Conservation (phyloP, 1,140 invertebrate species). For the Ostrea edulis region DNA sequence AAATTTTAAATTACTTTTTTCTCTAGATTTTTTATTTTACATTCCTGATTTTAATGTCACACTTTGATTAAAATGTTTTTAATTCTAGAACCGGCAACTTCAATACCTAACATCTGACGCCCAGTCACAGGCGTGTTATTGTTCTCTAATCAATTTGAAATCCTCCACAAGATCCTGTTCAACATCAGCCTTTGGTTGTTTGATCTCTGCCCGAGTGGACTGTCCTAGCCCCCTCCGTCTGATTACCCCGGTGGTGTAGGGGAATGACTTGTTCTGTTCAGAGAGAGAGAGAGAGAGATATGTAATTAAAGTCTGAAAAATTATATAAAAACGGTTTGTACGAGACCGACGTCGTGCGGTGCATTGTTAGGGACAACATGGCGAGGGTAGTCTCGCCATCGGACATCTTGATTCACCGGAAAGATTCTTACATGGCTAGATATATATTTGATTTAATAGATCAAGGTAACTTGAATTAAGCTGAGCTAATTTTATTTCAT, state of each 20-base stretch:
- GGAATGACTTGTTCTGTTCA: background rate
- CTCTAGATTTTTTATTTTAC: too few species aligned
- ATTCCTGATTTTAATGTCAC: too few species aligned
- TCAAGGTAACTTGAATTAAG: too few species aligned
- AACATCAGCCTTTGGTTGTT: background rate
- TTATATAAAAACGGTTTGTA: background rate
- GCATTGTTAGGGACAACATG: background rate
- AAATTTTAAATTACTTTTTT: too few species aligned
- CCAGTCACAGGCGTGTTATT: background rate
- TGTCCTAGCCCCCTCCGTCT: background rate
- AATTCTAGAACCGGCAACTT: too few species aligned
- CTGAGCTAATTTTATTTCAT: too few species aligned
- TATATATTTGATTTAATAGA: background rate
- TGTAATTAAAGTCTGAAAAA: slow-evolving; percentile 23
- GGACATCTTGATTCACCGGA: background rate
- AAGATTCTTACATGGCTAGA: background rate
- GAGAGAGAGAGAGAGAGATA: background rate
- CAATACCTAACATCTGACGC: background rate
- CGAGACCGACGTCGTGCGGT: background rate
- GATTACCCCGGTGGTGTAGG: background rate
- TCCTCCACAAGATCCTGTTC: background rate
- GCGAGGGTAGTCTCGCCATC: background rate
- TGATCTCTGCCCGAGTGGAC: background rate
- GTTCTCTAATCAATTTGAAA: slow-evolving; percentile 1
- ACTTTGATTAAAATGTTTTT: too few species aligned